phyloP scores from a whole-genome alignment of 2,797 vertebrate genomes.

The Margarornis squamiger region DNA sequence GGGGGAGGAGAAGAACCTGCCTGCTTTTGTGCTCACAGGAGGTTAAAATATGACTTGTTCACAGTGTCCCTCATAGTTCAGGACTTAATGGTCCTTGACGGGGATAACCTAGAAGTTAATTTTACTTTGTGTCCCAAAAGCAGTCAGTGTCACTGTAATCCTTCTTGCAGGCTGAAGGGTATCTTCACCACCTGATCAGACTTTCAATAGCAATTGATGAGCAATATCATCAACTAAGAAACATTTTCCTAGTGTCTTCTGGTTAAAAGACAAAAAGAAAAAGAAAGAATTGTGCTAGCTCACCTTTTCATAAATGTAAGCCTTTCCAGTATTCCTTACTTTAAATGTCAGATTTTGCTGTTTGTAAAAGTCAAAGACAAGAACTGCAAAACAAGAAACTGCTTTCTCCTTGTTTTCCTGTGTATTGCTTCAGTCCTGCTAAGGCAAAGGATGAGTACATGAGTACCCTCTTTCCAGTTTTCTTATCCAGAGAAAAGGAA shows the following conservation, averaged over 20 bases:
- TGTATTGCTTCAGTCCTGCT: fast-evolving
- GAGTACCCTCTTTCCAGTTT: background rate
- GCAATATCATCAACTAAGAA: slow-evolving; percentile 19
- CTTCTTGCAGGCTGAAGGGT: slow-evolving; percentile 77
- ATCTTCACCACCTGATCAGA: slow-evolving; percentile 72
- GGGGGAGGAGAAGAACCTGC: slow-evolving; percentile 71
- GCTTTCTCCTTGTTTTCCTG: background rate
- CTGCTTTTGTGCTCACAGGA: slow-evolving; percentile 71
- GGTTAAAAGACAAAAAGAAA: background rate
- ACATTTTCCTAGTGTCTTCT: background rate
- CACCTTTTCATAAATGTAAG: background rate
- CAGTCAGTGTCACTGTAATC: slow-evolving; percentile 78
- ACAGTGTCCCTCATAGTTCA: slow-evolving; percentile 80
- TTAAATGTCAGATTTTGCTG: background rate
- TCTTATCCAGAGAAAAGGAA: background rate
- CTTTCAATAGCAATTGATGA: slow-evolving; percentile 75
- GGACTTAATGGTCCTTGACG: slow-evolving; percentile 84
- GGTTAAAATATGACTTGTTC: slow-evolving; percentile 84
- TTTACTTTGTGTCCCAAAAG: slow-evolving; percentile 82
- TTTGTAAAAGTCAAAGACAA: background rate
- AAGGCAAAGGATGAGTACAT: background rate
- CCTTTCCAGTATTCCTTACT: background rate
- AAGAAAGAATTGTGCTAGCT: background rate
- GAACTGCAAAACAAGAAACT: background rate
- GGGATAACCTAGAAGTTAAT: slow-evolving; percentile 85